Evolutionary conservation across 2,113 vertebrate species (phyloP).

Genomic region (Rousettus leschenaultii): DNA sequence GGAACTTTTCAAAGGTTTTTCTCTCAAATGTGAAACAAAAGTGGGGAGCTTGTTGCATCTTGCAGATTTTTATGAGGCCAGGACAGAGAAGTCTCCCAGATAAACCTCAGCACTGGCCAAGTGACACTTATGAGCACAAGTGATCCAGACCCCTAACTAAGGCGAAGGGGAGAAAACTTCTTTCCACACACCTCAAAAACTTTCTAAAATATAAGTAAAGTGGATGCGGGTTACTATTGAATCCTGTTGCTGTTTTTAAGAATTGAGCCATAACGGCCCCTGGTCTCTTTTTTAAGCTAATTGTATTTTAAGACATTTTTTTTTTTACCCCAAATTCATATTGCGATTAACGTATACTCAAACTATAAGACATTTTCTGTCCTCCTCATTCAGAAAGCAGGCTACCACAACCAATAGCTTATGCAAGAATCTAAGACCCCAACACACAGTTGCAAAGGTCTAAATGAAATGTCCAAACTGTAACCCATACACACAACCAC

Average conservation of each 20-base stretch:
- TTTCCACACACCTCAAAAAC: constrained; percentile 54
- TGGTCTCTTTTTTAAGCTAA: constrained; percentile 32
- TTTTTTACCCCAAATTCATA: not conserved
- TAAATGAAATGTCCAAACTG: not conserved
- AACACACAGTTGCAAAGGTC: constrained; percentile 32
- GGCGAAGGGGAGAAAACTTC: not conserved
- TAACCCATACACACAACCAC: not conserved
- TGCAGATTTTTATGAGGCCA: constrained; percentile 34
- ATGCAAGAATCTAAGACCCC: constrained; percentile 45
- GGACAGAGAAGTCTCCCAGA: not conserved
- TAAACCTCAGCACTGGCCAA: not conserved
- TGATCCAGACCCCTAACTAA: not conserved
- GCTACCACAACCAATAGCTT: not conserved
- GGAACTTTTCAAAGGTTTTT: constrained; percentile 23
- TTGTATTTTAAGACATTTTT: not conserved
- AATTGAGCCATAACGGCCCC: not conserved
- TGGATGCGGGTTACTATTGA: not conserved
- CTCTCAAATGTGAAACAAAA: constrained; percentile 12
- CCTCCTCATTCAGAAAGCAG: constrained; percentile 42
- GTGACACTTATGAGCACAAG: not conserved
- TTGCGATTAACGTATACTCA: not conserved
- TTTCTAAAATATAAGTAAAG: constrained; percentile 42
- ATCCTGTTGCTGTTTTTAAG: constrained; percentile 14
- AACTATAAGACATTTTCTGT: not conserved
- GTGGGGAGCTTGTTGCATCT: not conserved